Evolutionary conservation across 2,888 invertebrate species (phyloP).

Genomic region (Auanema sp.): DNA sequence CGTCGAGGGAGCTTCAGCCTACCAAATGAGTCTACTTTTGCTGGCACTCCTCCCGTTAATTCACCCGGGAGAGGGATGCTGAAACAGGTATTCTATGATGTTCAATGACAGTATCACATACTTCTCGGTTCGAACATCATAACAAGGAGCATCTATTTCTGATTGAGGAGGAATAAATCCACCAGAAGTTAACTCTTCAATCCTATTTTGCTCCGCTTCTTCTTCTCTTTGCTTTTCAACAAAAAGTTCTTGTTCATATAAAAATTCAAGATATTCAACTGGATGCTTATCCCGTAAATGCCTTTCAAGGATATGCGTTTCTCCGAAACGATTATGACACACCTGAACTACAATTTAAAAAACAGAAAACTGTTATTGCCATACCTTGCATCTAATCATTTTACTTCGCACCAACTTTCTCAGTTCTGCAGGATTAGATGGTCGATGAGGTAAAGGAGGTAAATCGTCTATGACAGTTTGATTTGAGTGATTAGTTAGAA

Average conservation of each 20-base stretch:
- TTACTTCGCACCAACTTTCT: conserved; percentile 53
- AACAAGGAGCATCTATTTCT: conserved; percentile 46
- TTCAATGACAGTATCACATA: conserved; percentile 4
- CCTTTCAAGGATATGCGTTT: conserved; percentile 57
- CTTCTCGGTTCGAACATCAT: conserved; percentile 28
- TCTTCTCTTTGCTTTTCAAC: conserved; percentile 50
- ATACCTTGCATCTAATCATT: conserved; percentile 58
- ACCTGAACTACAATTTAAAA: conserved; percentile 29
- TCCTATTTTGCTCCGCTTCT: conserved; percentile 56
- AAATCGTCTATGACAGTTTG: conserved; percentile 18
- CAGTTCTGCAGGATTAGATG: conserved; percentile 55
- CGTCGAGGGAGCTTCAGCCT: conserved; percentile 47
- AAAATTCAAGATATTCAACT: conserved; percentile 54
- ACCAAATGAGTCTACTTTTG: conserved; percentile 52
- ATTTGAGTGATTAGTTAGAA: conserved; percentile 8
- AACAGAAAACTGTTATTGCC: neutral
- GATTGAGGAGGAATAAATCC: conserved; percentile 63
- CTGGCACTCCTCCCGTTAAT: conserved; percentile 47
- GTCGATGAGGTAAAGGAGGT: conserved; percentile 39
- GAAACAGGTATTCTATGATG: conserved; percentile 14
- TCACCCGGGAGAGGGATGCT: conserved; percentile 63
- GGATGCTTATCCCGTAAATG: conserved; percentile 61
- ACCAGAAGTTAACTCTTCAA: conserved; percentile 61
- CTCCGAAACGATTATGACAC: conserved; percentile 63
- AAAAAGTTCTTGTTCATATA: conserved; percentile 60